Percentiles rank a stretch among this genome's conserved stretches.
These are phyloP conservation scores for Nomada fabriciana DNA, from an alignment of 2,888 invertebrate species.

Conservation along the genomic window DNA sequence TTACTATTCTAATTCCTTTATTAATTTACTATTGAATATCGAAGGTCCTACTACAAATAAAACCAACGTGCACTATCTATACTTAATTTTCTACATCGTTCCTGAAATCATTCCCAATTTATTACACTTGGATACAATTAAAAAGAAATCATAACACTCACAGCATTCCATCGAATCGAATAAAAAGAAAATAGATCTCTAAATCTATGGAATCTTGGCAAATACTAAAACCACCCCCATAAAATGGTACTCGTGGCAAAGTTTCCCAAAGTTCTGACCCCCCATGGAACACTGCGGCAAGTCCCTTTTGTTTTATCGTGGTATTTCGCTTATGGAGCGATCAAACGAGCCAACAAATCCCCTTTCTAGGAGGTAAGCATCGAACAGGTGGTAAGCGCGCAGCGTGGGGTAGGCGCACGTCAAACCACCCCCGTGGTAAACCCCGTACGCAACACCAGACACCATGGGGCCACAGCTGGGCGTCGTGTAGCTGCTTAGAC, in stretches of 20 bases:
- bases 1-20: too few relatives aligned
- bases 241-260: neutral
- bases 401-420: constrained; percentile 79
- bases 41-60: too few relatives aligned
- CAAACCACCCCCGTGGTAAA: constrained; percentile 79
- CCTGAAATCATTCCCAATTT: too few relatives aligned
- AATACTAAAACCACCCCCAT: neutral
- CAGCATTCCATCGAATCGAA: neutral
- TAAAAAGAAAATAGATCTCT: neutral
- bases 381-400: constrained; percentile 82
- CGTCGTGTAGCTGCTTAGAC: constrained; percentile 75
- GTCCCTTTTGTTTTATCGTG: constrained; percentile 66
- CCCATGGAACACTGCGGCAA: constrained; percentile 5
- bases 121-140: too few relatives aligned
- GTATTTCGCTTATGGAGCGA: constrained; percentile 69
- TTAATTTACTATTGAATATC: too few relatives aligned
- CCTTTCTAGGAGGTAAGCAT: constrained; percentile 42
- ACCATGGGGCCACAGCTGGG: constrained; percentile 80
- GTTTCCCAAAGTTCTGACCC: neutral
- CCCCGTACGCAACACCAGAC: constrained; percentile 63
- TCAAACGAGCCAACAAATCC: constrained; percentile 67
- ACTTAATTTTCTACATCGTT: too few relatives aligned
- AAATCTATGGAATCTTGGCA: neutral
- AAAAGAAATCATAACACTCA: too few relatives aligned
- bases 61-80: too few relatives aligned